Conservation (phyloP, 2,888 invertebrate species). For the Caenorhabditis doughertyi region DNA sequence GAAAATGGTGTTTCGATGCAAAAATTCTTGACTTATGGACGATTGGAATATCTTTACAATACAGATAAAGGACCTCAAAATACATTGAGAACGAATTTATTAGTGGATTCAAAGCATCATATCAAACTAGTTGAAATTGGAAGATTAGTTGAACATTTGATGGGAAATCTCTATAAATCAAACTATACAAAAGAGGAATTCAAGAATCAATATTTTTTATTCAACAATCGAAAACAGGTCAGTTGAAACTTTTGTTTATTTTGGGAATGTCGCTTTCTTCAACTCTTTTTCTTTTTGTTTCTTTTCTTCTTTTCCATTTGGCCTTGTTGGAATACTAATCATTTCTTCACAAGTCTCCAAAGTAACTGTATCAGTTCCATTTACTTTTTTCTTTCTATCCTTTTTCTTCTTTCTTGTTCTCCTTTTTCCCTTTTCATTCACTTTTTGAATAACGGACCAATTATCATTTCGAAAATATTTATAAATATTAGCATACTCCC, state of each 20-base stretch:
- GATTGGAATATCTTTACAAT: conserved; percentile 94
- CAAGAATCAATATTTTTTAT: conserved; percentile 80
- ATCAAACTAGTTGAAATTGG: conserved; percentile 85
- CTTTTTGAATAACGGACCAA: background rate
- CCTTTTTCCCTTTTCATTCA: background rate
- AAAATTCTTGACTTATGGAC: conserved; percentile 95
- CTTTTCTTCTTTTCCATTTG: background rate
- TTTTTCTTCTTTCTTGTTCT: background rate
- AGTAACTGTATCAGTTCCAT: background rate
- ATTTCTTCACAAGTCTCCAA: conserved; percentile 1
- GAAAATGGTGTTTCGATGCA: conserved; percentile 99
- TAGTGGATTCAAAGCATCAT: conserved; percentile 55
- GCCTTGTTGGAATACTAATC: background rate
- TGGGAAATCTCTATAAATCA: conserved; percentile 97
- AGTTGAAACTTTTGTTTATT: background rate
- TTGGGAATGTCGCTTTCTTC: background rate
- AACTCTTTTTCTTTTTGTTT: background rate
- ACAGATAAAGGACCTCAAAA: conserved; percentile 92
- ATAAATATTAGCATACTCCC: conserved; percentile 18
- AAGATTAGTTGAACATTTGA: conserved; percentile 95
- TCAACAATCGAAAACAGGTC: conserved; percentile 70
- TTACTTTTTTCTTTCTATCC: background rate
- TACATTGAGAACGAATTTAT: conserved; percentile 86
- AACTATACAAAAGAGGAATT: conserved; percentile 96
- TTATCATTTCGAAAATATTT: conserved; percentile 11